Percentiles rank a stretch among this genome's conserved stretches.
Conservation (phyloP, 2,888 invertebrate genomes). For the Erynnis tages region DNA sequence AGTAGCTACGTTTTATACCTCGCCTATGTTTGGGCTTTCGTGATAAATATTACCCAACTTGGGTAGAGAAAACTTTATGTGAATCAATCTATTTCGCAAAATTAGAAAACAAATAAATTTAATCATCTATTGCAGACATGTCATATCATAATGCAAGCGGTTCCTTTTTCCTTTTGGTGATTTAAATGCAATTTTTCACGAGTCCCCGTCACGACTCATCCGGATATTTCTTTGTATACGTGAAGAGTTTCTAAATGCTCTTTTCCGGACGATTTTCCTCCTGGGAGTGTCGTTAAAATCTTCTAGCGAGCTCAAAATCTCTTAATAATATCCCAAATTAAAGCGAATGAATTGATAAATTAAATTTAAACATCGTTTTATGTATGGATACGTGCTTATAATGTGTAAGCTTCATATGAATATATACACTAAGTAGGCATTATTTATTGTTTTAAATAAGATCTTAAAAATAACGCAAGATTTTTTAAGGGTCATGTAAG, state of each 20-base stretch:
- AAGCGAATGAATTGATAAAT: conserved; percentile 19
- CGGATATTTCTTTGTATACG: conserved; percentile 17
- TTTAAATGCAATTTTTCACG: conserved; percentile 1
- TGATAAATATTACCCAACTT: too few relatives aligned
- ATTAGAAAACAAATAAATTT: too few relatives aligned
- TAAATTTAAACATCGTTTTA: conserved; percentile 7
- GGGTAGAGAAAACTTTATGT: too few relatives aligned
- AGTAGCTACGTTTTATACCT: too few relatives aligned
- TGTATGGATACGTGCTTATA: too few relatives aligned
- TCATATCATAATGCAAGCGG: not conserved
- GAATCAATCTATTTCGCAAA: too few relatives aligned
- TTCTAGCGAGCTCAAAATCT: conserved; percentile 13
- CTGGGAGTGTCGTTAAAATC: conserved; percentile 7
- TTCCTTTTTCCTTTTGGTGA: not conserved
- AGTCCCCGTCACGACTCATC: not conserved
- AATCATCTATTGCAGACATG: not conserved
- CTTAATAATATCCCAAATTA: conserved; percentile 10
- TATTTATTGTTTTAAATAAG: too few relatives aligned
- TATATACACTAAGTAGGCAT: too few relatives aligned
- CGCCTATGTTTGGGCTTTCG: too few relatives aligned
- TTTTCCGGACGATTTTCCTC: conserved; percentile 8
- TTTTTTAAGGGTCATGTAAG: too few relatives aligned
- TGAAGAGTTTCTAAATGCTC: conserved; percentile 4
- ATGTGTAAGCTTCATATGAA: too few relatives aligned
- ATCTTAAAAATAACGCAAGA: too few relatives aligned